Evolutionary conservation across 1,140 invertebrate species (phyloP).

Genomic region (Atopsyche davidsoni): DNA sequence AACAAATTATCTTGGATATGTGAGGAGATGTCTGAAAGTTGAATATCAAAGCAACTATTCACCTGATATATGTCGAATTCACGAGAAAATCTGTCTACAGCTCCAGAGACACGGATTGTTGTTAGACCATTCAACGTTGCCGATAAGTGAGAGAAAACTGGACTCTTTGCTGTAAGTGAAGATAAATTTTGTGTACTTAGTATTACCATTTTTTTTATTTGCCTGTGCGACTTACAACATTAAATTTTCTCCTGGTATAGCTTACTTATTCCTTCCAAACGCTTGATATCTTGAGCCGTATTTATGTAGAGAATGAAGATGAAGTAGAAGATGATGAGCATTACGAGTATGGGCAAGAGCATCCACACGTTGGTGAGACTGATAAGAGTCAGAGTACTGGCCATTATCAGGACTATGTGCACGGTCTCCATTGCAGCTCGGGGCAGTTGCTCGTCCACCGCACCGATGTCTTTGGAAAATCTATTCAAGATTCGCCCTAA

Average conservation of each 20-base stretch:
- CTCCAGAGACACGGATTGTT: slow-evolving; percentile 65
- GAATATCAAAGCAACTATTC: not conserved
- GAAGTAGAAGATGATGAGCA: not conserved
- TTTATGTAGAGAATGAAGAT: slow-evolving; percentile 17
- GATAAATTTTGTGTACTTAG: no score
- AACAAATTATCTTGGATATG: not conserved
- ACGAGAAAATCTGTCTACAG: slow-evolving; percentile 55
- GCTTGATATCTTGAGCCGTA: not conserved
- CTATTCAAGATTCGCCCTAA: slow-evolving; percentile 61
- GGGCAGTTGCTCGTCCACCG: slow-evolving; percentile 75
- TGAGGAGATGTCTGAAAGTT: slow-evolving; percentile 31
- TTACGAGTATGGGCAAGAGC: slow-evolving; percentile 36
- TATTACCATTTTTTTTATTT: no score
- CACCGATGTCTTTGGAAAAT: slow-evolving; percentile 76
- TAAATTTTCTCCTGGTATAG: no score
- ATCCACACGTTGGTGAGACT: slow-evolving; percentile 63
- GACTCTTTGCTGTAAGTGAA: slow-evolving; percentile 46
- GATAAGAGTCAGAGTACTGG: slow-evolving; percentile 57
- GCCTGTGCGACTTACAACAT: no score
- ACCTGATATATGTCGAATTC: slow-evolving; percentile 51
- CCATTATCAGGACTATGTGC: slow-evolving; percentile 41
- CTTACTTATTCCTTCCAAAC: slow-evolving; percentile 69
- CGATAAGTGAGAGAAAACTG: slow-evolving; percentile 72
- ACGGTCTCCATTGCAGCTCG: slow-evolving; percentile 66
- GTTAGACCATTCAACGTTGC: slow-evolving; percentile 65